These are phyloP conservation scores for Camelus dromedarius DNA, from an alignment of 2,113 vertebrate genomes.

Conservation along the genomic window DNA sequence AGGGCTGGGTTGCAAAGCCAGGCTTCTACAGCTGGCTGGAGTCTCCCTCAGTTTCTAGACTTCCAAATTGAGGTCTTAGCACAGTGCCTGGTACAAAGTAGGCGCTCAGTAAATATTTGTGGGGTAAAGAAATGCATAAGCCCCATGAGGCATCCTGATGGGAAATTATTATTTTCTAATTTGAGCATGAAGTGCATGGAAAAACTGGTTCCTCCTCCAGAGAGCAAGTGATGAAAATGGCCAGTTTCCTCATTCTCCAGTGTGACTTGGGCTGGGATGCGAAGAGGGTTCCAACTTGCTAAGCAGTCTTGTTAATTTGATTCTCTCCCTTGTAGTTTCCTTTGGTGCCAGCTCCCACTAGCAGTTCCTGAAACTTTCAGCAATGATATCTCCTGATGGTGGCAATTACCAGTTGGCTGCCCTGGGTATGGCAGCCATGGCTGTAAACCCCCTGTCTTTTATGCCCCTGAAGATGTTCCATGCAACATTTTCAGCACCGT, in stretches of 20 bases:
- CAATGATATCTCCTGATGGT: constrained; percentile 6
- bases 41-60: not conserved
- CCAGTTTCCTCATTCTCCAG: constrained; percentile 1
- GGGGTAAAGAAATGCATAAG: not conserved
- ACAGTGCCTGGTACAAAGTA: not conserved
- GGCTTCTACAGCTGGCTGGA: constrained; percentile 32
- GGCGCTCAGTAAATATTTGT: constrained; percentile 24
- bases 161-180: constrained; percentile 37
- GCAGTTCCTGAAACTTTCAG: constrained; percentile 47
- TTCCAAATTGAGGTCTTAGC: not conserved
- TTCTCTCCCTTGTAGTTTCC: not conserved
- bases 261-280: not conserved
- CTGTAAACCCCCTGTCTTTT: not conserved
- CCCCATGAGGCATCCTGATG: not conserved
- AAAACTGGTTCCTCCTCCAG: not conserved
- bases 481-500: not conserved
- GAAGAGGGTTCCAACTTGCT: constrained; percentile 22
- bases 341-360: not conserved
- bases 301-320: constrained; percentile 13
- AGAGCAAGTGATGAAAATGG: not conserved
- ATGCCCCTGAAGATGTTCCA: not conserved
- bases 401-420: not conserved
- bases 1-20: constrained; percentile 9
- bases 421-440: not conserved
- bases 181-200: constrained; percentile 3